Percentiles rank a stretch among this genome's conserved stretches.
Evolutionary conservation across 2,113 vertebrate genomes (phyloP).

Genomic region (Himantopus leucocephalus): DNA sequence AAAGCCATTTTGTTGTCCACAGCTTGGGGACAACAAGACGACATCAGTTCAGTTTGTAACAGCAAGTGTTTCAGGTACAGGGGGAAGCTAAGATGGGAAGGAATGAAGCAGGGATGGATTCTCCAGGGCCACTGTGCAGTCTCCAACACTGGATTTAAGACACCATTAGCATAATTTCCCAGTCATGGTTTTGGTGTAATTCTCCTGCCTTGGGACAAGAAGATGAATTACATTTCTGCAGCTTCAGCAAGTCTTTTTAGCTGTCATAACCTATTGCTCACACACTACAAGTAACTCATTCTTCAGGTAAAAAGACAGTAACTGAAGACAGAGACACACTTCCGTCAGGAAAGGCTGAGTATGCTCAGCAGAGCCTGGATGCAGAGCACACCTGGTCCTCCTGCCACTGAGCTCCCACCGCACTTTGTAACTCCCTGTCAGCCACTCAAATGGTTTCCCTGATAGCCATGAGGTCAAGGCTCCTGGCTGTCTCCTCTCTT

Average conservation of each 20-base stretch:
- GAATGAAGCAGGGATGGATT: background rate
- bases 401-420: background rate
- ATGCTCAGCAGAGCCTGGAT: background rate
- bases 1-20: background rate
- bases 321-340: background rate
- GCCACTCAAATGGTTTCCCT: background rate
- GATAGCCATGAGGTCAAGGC: fast-evolving
- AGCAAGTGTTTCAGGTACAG: fast-evolving
- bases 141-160: background rate
- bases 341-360: background rate
- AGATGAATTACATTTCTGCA: background rate
- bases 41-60: background rate
- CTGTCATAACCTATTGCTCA: background rate
- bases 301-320: background rate
- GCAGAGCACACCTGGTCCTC: background rate
- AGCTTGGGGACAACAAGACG: background rate
- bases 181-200: background rate
- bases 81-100: background rate
- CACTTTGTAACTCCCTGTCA: background rate
- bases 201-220: background rate
- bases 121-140: background rate
- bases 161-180: background rate
- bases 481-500: background rate
- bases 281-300: background rate
- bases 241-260: background rate